Conservation (phyloP, 2,113 vertebrate species). For the Cyprinodon variegatus region DNA sequence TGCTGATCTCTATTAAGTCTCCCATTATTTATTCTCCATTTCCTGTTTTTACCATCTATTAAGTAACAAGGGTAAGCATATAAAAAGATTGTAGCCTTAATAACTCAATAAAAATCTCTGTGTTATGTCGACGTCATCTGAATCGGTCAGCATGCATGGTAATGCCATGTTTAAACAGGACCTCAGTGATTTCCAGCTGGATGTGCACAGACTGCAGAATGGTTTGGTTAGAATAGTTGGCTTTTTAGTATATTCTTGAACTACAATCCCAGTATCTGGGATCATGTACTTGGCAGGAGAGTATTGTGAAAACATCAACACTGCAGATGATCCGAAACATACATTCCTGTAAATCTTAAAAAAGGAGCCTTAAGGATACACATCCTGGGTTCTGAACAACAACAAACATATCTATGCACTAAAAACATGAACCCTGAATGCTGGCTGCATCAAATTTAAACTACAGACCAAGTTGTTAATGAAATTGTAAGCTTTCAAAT, state of each 20-base stretch:
- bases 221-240: neutral
- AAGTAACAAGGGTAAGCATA: neutral
- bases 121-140: no score
- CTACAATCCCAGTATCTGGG: neutral
- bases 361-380: neutral
- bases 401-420: neutral
- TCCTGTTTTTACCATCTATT: neutral
- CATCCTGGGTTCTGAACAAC: neutral
- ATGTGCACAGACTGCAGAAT: neutral
- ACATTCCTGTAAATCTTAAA: neutral
- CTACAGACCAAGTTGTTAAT: neutral
- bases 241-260: neutral
- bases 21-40: neutral
- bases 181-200: neutral
- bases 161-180: neutral
- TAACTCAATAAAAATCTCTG: neutral
- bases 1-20: neutral
- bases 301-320: no score
- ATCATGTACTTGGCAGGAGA: no score
- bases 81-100: neutral
- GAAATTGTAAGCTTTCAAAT: neutral
- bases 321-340: neutral
- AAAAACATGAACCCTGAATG: no score
- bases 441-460: neutral
- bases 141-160: neutral